These are phyloP conservation scores for Galaxias olidus DNA, from an alignment of 2,797 vertebrate species.

Conservation along the genomic window DNA sequence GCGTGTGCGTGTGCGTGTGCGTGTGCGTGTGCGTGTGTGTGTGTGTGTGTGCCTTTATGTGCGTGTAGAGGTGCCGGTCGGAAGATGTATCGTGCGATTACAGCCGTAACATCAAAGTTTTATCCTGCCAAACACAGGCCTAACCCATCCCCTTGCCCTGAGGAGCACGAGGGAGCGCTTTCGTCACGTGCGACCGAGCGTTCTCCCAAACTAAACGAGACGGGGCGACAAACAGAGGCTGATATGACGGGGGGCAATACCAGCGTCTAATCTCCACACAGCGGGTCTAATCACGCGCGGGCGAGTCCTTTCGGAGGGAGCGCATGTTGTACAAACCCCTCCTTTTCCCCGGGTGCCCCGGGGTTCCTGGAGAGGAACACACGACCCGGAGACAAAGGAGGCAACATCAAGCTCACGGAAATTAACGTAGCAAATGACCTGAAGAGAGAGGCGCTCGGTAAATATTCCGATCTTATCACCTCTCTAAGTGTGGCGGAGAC, in stretches of 20 bases:
- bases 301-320: slow-evolving; percentile 91
- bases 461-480: slow-evolving; percentile 90
- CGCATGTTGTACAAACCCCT: slow-evolving; percentile 91
- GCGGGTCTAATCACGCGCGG: slow-evolving; percentile 91
- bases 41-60: background rate
- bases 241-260: slow-evolving; percentile 77
- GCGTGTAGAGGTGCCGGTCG: background rate
- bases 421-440: slow-evolving; percentile 98
- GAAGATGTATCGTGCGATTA: background rate
- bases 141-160: slow-evolving; percentile 69
- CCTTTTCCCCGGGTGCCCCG: slow-evolving; percentile 73
- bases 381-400: slow-evolving; percentile 92
- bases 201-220: slow-evolving; percentile 79
- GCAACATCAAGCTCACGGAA: slow-evolving; percentile 92
- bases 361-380: slow-evolving; percentile 89
- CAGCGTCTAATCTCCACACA: slow-evolving; percentile 89
- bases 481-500: slow-evolving; percentile 78
- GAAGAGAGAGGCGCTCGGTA: slow-evolving; percentile 88
- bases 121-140: slow-evolving; percentile 37
- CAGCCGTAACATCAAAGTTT: slow-evolving; percentile 23
- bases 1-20: slow-evolving; percentile 35
- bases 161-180: slow-evolving; percentile 79
- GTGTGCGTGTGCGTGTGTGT: slow-evolving; percentile 32
- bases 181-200: slow-evolving; percentile 79
- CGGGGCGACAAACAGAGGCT: slow-evolving; percentile 77